These are phyloP conservation scores for Syngnathoides biaculeatus DNA, from an alignment of 2,113 vertebrate genomes.

Conservation along the genomic window DNA sequence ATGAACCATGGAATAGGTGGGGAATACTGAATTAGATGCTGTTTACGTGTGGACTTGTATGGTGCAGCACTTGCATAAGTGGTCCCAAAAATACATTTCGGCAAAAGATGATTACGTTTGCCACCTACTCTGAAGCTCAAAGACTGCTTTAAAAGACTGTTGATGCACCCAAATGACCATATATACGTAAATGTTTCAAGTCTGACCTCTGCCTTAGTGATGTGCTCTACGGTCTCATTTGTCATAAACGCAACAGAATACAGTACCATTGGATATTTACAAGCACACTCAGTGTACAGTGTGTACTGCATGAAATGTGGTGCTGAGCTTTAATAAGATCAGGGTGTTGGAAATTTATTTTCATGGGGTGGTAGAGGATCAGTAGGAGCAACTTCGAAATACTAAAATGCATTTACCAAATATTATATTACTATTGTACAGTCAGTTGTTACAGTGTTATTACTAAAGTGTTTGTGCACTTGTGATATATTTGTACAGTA, in stretches of 20 bases:
- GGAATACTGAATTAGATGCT: neutral
- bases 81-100: constrained; percentile 39
- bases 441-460: constrained; percentile 30
- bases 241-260: constrained; percentile 8
- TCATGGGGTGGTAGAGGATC: constrained; percentile 5
- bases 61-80: constrained; percentile 38
- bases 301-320: neutral
- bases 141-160: constrained; percentile 39
- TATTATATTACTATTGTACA: neutral
- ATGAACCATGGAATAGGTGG: no score
- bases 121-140: constrained; percentile 31
- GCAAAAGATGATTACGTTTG: constrained; percentile 34
- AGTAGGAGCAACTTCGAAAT: constrained; percentile 18
- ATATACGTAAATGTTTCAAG: constrained; percentile 16
- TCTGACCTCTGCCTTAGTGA: constrained; percentile 29
- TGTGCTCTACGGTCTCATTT: constrained; percentile 2
- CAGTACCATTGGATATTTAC: constrained; percentile 5
- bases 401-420: constrained; percentile 16
- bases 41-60: constrained; percentile 37
- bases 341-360: neutral
- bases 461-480: constrained; percentile 7
- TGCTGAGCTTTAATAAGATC: constrained; percentile 2
- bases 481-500: constrained; percentile 14
- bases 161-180: constrained; percentile 12
- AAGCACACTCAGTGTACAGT: neutral